Percentiles rank a stretch among this genome's conserved stretches.
phyloP scores from a whole-genome alignment of 1,140 invertebrate species.

The Diorhabda carinulata region DNA sequence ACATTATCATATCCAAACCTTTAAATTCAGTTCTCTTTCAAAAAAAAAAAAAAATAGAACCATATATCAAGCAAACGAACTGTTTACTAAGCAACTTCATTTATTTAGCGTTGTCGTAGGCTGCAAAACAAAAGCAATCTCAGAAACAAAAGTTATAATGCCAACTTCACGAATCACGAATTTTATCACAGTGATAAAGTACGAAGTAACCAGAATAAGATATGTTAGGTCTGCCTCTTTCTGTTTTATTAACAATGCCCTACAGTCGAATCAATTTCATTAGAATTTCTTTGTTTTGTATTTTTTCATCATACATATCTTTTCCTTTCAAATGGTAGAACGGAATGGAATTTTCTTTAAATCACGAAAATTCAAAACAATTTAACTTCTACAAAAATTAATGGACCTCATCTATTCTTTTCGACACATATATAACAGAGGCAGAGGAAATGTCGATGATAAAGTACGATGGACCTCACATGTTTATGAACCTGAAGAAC shows the following conservation, averaged over 20 bases:
- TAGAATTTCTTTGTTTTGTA: no score
- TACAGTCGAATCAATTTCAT: no score
- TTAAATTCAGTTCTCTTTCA: not conserved
- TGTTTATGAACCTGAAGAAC: no score
- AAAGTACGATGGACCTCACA: no score
- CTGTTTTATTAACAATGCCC: not conserved
- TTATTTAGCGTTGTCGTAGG: constrained; percentile 1
- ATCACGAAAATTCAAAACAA: no score
- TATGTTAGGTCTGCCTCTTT: constrained; percentile 2
- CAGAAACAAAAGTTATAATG: constrained; percentile 1
- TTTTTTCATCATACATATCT: no score
- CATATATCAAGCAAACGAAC: constrained; percentile 1
- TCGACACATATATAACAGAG: no score
- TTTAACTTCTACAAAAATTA: no score
- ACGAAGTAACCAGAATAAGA: not conserved
- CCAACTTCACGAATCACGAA: not conserved
- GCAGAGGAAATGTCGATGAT: no score
- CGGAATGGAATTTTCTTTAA: no score
- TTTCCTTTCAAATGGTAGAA: no score
- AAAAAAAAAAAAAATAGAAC: not conserved
- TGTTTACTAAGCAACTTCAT: not conserved
- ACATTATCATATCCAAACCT: not conserved
- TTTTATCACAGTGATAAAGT: constrained; percentile 1
- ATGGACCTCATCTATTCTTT: no score
- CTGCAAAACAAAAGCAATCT: not conserved